Evolutionary conservation across 2,113 vertebrate species (phyloP).

Genomic region (Taurulus bubalis): DNA sequence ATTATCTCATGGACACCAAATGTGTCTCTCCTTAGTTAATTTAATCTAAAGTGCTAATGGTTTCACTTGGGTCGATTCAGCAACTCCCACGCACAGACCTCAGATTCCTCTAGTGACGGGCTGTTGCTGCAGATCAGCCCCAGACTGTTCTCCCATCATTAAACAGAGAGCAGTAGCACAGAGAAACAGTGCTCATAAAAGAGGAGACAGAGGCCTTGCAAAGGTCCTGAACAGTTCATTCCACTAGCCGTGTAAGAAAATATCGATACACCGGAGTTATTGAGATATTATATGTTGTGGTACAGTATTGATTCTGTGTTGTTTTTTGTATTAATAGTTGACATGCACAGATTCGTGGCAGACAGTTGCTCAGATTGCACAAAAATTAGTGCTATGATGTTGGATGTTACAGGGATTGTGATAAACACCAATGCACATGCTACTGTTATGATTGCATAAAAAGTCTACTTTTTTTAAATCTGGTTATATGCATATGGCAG

Average conservation of each 20-base stretch:
- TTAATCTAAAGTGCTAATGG: slow-evolving; percentile 7
- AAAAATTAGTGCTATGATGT: neutral
- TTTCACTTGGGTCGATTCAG: slow-evolving; percentile 4
- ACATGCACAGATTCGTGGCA: neutral
- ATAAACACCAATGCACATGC: no score
- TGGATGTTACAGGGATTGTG: no score
- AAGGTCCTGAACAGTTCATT: slow-evolving; percentile 16
- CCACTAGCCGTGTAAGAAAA: neutral
- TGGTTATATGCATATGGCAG: no score
- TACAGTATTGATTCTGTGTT: neutral
- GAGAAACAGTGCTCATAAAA: slow-evolving; percentile 11
- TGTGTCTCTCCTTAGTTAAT: slow-evolving; percentile 4
- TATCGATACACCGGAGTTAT: neutral
- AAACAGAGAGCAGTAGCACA: slow-evolving; percentile 19
- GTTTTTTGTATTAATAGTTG: no score
- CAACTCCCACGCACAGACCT: slow-evolving; percentile 28
- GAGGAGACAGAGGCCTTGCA: slow-evolving; percentile 23
- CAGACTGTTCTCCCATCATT: slow-evolving; percentile 32
- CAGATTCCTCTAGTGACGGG: slow-evolving; percentile 15
- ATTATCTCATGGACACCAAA: neutral
- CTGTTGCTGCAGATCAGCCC: slow-evolving; percentile 25
- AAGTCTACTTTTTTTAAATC: no score
- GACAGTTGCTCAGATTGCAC: neutral
- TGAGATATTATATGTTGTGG: neutral
- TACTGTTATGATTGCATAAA: no score